These are phyloP conservation scores for Drosophila nigrodunni DNA, from an alignment of 1,140 invertebrate species.

Conservation along the genomic window DNA sequence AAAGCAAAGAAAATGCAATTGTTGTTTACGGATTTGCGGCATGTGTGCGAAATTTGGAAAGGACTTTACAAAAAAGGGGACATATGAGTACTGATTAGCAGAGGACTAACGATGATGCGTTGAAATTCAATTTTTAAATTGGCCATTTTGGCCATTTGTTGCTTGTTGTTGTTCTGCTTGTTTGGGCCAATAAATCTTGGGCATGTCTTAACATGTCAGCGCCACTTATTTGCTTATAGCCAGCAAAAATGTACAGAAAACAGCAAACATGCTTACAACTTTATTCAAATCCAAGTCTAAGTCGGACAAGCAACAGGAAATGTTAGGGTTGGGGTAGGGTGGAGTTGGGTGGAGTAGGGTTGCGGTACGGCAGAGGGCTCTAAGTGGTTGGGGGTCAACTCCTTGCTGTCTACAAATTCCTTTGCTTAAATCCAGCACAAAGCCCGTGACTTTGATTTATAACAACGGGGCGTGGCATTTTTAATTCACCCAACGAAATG, in stretches of 20 bases:
- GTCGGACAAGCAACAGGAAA: slow-evolving; percentile 68
- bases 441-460: slow-evolving; percentile 80
- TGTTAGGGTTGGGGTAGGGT: neutral
- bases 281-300: slow-evolving; percentile 66
- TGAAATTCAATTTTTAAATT: slow-evolving; percentile 81
- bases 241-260: no score
- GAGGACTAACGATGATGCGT: slow-evolving; percentile 38
- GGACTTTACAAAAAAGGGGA: slow-evolving; percentile 15
- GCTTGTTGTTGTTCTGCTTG: neutral
- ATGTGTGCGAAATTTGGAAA: slow-evolving; percentile 70
- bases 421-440: slow-evolving; percentile 71
- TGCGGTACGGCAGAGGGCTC: neutral
- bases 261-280: slow-evolving; percentile 54
- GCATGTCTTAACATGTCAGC: slow-evolving; percentile 74
- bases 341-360: neutral
- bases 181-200: slow-evolving; percentile 63
- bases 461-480: slow-evolving; percentile 74
- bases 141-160: slow-evolving; percentile 23
- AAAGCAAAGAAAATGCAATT: slow-evolving; percentile 32
- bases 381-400: neutral
- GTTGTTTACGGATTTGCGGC: slow-evolving; percentile 41
- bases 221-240: slow-evolving; percentile 64
- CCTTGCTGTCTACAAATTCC: slow-evolving; percentile 68
- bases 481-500: slow-evolving; percentile 64
- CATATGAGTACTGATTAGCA: slow-evolving; percentile 70